Conservation (phyloP, 2,113 vertebrate species). For the Sarotherodon lohbergeri region DNA sequence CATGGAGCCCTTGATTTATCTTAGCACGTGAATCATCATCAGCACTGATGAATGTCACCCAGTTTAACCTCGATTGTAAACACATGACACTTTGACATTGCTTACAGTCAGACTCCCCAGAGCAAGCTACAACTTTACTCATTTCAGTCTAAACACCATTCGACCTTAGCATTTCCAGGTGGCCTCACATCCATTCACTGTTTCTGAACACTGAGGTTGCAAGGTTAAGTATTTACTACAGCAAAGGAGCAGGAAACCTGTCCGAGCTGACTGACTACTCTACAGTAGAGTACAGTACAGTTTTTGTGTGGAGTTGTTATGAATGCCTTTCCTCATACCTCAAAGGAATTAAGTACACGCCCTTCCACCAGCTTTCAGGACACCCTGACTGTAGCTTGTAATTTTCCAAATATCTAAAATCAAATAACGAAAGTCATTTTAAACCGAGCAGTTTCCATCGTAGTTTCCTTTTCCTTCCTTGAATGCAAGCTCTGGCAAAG, state of each 20-base stretch:
- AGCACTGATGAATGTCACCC: constrained; percentile 9
- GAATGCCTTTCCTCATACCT: not conserved
- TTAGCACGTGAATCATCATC: constrained; percentile 34
- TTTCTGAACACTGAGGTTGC: not conserved
- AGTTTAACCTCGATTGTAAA: constrained; percentile 28
- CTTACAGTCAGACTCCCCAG: not conserved
- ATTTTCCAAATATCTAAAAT: not conserved
- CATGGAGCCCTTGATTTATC: not conserved
- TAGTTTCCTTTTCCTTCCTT: not conserved
- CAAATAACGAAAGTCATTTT: not conserved
- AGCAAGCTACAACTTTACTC: not conserved
- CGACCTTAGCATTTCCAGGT: not conserved
- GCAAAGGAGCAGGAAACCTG: rapidly evolving
- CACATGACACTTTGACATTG: constrained; percentile 6
- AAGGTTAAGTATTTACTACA: not conserved
- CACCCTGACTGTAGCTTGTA: not conserved
- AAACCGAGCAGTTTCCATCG: not conserved
- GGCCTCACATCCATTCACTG: not conserved
- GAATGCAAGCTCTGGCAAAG: not conserved
- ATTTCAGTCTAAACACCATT: not conserved
- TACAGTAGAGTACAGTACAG: not conserved
- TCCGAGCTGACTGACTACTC: rapidly evolving
- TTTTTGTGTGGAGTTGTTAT: not conserved
- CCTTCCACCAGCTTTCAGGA: not conserved
- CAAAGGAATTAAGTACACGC: not conserved